These are phyloP conservation scores for Micrasema longulum DNA, from an alignment of 1,140 invertebrate species.

Conservation along the genomic window DNA sequence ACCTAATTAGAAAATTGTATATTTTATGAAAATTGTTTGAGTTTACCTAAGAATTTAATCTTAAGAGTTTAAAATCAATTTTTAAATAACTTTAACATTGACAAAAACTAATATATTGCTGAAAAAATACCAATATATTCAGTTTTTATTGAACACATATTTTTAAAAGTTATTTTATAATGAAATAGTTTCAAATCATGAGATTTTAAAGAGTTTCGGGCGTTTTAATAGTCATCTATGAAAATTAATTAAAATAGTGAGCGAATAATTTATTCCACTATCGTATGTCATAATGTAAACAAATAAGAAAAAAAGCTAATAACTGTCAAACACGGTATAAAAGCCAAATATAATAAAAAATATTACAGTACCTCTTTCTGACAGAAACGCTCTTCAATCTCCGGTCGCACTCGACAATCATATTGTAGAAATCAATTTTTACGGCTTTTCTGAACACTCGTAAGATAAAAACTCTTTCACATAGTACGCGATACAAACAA, in stretches of 20 bases:
- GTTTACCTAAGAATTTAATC: no score
- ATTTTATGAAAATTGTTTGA: no score
- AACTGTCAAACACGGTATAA: conserved; percentile 31
- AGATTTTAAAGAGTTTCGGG: no score
- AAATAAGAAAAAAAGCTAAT: conserved; percentile 30
- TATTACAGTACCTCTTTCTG: conserved; percentile 39
- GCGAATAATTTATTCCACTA: not conserved
- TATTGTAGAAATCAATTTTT: conserved; percentile 49
- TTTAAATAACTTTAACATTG: no score
- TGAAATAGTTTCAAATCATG: no score
- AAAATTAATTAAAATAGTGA: not conserved
- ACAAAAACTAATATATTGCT: no score
- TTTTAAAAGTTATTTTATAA: no score
- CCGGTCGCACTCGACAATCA: conserved; percentile 53
- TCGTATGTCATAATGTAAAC: conserved; percentile 14
- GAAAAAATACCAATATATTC: no score
- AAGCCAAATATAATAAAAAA: conserved; percentile 3
- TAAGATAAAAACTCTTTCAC: conserved; percentile 28
- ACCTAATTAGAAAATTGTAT: no score
- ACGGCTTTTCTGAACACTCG: conserved; percentile 30
- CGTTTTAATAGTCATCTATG: no score
- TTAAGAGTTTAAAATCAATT: no score
- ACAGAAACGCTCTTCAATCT: conserved; percentile 42
- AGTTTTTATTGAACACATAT: no score
- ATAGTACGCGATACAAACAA: conserved; percentile 18